Conservation (phyloP, 2,797 vertebrate species). For the Tamandua tetradactyla region DNA sequence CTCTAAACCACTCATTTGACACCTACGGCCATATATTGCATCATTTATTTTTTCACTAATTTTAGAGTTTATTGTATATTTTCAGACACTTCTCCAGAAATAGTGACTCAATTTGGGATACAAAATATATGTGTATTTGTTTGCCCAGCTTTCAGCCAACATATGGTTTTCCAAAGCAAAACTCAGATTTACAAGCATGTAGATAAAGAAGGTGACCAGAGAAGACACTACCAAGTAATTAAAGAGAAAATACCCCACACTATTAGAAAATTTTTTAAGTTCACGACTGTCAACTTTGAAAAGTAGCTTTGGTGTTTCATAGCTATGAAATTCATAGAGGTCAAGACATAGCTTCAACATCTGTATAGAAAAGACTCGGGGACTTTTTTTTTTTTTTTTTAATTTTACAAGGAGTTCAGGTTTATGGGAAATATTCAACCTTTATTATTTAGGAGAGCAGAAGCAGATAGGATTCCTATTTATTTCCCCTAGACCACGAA, state of each 20-base stretch:
- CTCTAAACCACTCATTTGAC: not conserved
- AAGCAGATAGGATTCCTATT: not conserved
- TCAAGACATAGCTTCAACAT: not conserved
- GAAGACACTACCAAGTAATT: not conserved
- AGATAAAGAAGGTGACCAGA: not conserved
- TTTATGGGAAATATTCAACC: not conserved
- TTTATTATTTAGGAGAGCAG: not conserved
- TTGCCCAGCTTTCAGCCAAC: not conserved
- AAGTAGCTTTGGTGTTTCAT: not conserved
- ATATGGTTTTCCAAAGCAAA: not conserved
- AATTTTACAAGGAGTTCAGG: not conserved
- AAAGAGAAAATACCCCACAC: not conserved
- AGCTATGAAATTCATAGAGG: not conserved
- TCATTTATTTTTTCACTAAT: not conserved
- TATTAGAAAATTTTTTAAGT: not conserved
- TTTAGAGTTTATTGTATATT: not conserved
- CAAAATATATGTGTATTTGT: not conserved
- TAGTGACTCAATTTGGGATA: not conserved
- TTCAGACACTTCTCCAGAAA: constrained; percentile 1
- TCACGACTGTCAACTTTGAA: not conserved
- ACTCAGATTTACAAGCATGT: not conserved
- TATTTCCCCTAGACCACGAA: not conserved
- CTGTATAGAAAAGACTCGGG: not conserved
- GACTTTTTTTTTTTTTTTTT: not conserved
- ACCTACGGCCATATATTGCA: not conserved